Percentiles rank a stretch among this genome's conserved stretches.
Evolutionary conservation across 2,888 invertebrate genomes (phyloP).

Genomic region (Tipula unca): DNA sequence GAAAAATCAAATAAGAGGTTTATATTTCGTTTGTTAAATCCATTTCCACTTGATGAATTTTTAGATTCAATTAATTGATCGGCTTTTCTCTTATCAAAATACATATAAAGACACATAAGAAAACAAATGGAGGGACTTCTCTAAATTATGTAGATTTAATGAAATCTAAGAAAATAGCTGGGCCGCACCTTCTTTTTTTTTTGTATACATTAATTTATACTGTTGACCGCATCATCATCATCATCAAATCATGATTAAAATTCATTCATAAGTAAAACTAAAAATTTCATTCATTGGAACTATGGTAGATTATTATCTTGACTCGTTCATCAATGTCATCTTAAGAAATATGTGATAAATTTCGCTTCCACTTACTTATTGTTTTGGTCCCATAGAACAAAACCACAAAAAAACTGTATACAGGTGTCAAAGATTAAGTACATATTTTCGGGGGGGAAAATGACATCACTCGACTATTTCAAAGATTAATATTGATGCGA

Average conservation of each 20-base stretch:
- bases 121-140: background rate
- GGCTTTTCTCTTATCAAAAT: background rate
- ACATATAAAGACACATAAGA: background rate
- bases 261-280: constrained; percentile 15
- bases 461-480: background rate
- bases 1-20: background rate
- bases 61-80: background rate
- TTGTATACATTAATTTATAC: background rate
- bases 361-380: background rate
- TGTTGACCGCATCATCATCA: background rate
- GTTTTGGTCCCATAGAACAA: background rate
- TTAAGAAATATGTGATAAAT: background rate
- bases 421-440: background rate
- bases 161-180: background rate
- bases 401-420: background rate
- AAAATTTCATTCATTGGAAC: background rate
- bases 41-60: background rate
- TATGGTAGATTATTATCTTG: background rate
- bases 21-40: background rate
- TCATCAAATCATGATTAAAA: background rate
- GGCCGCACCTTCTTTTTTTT: background rate
- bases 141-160: background rate
- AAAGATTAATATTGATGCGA: background rate
- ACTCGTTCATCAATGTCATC: constrained; percentile 19
- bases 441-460: background rate